phyloP scores from a whole-genome alignment of 2,888 invertebrate genomes.

The Brenthis daphne region DNA sequence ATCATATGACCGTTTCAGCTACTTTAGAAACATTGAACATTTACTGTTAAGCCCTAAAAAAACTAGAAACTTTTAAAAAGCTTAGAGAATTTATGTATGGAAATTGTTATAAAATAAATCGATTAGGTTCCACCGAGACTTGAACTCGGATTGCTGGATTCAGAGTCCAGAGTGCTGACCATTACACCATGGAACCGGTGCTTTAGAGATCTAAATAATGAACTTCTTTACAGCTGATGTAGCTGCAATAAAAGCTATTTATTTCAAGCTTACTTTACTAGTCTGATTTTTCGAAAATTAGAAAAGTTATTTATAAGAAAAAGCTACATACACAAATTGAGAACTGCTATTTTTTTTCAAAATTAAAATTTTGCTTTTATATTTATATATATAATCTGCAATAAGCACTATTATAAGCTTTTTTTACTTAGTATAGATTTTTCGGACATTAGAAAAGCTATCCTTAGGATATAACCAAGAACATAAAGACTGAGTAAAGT shows the following conservation, averaged over 20 bases:
- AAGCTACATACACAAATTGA: too few relatives aligned
- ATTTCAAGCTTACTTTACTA: neutral
- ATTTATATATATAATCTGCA: too few relatives aligned
- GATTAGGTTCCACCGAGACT: slow-evolving; percentile 88
- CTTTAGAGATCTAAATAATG: neutral
- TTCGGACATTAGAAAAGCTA: too few relatives aligned
- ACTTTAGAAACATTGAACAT: too few relatives aligned
- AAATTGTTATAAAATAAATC: neutral
- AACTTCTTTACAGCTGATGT: neutral
- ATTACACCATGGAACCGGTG: slow-evolving; percentile 83
- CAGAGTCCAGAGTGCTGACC: slow-evolving; percentile 92
- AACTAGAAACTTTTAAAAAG: neutral
- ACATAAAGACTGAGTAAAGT: too few relatives aligned
- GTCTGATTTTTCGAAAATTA: neutral
- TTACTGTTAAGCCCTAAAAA: neutral
- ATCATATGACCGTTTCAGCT: too few relatives aligned
- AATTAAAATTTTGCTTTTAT: too few relatives aligned
- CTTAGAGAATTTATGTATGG: neutral
- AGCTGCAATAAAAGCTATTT: neutral
- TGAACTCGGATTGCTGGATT: slow-evolving; percentile 92
- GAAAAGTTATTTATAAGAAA: too few relatives aligned
- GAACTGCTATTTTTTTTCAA: too few relatives aligned
- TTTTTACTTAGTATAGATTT: too few relatives aligned
- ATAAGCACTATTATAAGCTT: too few relatives aligned
- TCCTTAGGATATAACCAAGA: too few relatives aligned